Evolutionary conservation across 2,888 invertebrate species (phyloP).

Genomic region (Agonopterix subpropinquella): DNA sequence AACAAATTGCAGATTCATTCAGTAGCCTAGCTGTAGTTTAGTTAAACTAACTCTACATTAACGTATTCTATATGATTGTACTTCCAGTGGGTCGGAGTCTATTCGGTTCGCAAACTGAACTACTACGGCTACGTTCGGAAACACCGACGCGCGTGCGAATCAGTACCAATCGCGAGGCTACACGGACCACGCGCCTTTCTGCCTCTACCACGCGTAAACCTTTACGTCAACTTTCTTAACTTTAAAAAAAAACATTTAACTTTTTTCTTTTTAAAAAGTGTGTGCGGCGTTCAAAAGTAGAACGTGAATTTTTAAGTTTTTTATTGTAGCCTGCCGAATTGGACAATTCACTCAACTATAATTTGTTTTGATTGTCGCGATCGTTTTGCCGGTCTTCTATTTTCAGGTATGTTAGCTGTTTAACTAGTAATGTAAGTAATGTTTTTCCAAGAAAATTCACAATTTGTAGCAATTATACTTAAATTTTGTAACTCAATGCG

Average conservation of each 20-base stretch:
- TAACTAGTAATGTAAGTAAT: slow-evolving; percentile 14
- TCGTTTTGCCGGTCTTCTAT: slow-evolving; percentile 43
- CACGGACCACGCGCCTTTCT: slow-evolving; percentile 53
- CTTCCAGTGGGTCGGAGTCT: too few species aligned
- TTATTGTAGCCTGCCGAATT: slow-evolving; percentile 20
- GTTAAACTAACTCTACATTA: too few species aligned
- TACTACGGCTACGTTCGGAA: too few species aligned
- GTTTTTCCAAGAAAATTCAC: not conserved
- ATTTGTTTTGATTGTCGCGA: slow-evolving; percentile 55
- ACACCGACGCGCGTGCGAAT: slow-evolving; percentile 12
- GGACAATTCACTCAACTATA: slow-evolving; percentile 38
- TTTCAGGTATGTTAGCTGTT: slow-evolving; percentile 51
- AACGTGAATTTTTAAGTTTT: slow-evolving; percentile 13
- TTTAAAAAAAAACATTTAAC: slow-evolving; percentile 30
- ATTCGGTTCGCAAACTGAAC: slow-evolving; percentile 23
- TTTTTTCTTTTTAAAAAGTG: slow-evolving; percentile 23
- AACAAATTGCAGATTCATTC: too few species aligned
- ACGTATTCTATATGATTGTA: too few species aligned
- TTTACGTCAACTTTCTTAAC: slow-evolving; percentile 56
- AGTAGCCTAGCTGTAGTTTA: too few species aligned
- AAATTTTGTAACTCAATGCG: too few species aligned
- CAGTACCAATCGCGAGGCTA: slow-evolving; percentile 58
- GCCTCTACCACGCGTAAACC: slow-evolving; percentile 47
- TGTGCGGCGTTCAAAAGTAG: slow-evolving; percentile 15
- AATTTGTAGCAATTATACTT: too few species aligned